Conservation (phyloP, 2,888 invertebrate species). For the Leucania comma region DNA sequence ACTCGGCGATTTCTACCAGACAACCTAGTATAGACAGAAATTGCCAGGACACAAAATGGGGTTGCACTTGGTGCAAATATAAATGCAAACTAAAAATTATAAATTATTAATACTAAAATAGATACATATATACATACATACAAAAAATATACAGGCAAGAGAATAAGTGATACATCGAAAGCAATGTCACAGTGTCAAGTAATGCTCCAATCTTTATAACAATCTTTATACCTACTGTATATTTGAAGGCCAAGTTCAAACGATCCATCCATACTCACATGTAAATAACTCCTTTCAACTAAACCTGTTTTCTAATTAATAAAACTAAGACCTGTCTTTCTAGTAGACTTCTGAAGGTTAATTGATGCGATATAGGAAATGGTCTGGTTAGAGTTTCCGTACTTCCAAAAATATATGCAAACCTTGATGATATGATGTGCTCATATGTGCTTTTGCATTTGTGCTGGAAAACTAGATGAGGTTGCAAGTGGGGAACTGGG, state of each 20-base stretch:
- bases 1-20: too few relatives aligned
- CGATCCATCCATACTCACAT: constrained; percentile 17
- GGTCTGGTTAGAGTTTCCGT: constrained; percentile 18
- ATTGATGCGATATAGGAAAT: constrained; percentile 30
- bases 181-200: too few relatives aligned
- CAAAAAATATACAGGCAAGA: too few relatives aligned
- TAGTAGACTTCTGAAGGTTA: constrained; percentile 45
- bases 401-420: constrained; percentile 39
- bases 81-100: too few relatives aligned
- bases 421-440: constrained; percentile 20
- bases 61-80: too few relatives aligned
- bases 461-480: constrained; percentile 7
- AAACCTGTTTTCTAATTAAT: constrained; percentile 56
- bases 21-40: too few relatives aligned
- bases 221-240: neutral
- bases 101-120: too few relatives aligned
- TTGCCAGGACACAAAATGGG: too few relatives aligned
- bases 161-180: too few relatives aligned
- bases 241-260: constrained; percentile 22
- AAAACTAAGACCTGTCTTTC: constrained; percentile 24
- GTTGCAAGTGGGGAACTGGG: neutral
- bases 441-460: constrained; percentile 15
- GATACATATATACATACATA: too few relatives aligned
- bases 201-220: too few relatives aligned
- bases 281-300: constrained; percentile 30